phyloP scores from a whole-genome alignment of 1,140 invertebrate genomes.

The Panulirus ornatus region DNA sequence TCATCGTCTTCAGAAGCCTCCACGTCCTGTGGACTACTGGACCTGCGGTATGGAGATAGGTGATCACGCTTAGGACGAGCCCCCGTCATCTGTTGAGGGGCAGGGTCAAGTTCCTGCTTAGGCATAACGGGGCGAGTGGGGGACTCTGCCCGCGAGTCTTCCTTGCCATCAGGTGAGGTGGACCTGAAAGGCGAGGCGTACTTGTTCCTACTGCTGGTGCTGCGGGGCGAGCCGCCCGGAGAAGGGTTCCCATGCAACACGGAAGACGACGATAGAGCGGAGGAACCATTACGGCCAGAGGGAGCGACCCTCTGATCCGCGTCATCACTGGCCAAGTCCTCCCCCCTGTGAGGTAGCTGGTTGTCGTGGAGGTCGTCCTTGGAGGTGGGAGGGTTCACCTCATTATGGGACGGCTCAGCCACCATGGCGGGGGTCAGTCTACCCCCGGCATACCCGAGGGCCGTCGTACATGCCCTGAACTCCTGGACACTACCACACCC shows the following conservation, averaged over 20 bases:
- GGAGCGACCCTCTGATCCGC: slow-evolving; percentile 19
- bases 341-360: slow-evolving; percentile 35
- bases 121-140: neutral
- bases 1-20: neutral
- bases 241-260: neutral
- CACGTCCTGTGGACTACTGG: neutral
- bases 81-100: slow-evolving; percentile 34
- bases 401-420: slow-evolving; percentile 56
- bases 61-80: neutral
- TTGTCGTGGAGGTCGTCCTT: slow-evolving; percentile 59
- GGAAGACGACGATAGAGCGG: slow-evolving; percentile 43
- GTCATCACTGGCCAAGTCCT: slow-evolving; percentile 1
- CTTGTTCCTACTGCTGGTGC: neutral
- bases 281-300: slow-evolving; percentile 40
- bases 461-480: slow-evolving; percentile 51
- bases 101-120: too few species aligned
- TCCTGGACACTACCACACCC: slow-evolving; percentile 24
- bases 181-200: neutral
- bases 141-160: neutral
- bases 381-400: slow-evolving; percentile 55
- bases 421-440: slow-evolving; percentile 68
- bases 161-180: neutral
- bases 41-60: neutral
- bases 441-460: slow-evolving; percentile 61
- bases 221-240: neutral